Base-by-base conservation (phyloP, 2,797 vertebrate species). In the Adrianichthys oophorus region DNA sequence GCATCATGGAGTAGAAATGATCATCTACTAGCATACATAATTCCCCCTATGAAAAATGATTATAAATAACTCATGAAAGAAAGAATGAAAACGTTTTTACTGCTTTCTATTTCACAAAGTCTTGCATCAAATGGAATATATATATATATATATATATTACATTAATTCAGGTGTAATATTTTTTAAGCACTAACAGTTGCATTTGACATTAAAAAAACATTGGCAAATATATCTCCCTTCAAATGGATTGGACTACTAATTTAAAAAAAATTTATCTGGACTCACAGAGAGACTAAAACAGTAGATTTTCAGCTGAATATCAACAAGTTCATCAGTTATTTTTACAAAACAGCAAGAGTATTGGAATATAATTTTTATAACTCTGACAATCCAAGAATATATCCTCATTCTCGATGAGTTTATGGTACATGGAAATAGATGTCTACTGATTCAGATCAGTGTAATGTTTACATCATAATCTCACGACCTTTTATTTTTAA, bases 401-500 rank as follows among this genome's bases (percentile, higher is more conserved):
- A 68, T 59, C 52, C 5, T 37, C 42, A 40, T 58, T 1, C 8
- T 14, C 3, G n/a, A 26, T 29, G 57, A 23, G 21, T 61, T 62
- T 12, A 15, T 19, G 18, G 8, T 41, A 15, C 24, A 43, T 66
- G 44, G 67, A 64, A 32, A 15, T 45, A 52, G 15, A 62, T 49
- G 48, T 49, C 48, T 45, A 13, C 10, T 19, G 47, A 53, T 56
- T 51, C 52, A 40, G 63, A 60, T 68, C 55, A 37, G 46, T 58
- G 53, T 62, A 67, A 59, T 72, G 65, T 61, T 4, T 65, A 56
- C 51, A 54, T 51, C 42, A 50, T 21, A 45, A 52, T 62, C 62
- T 52, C 13, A 5, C 72, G 76, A 82, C 83, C 75, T 85, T 79
- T 74, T 32, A 54, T 48, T 70, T 63, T 52, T 71, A 52, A 77